Percentiles rank a stretch among this genome's conserved stretches.
Conservation (phyloP, 2,113 vertebrate species). For the Phoenicopterus ruber region DNA sequence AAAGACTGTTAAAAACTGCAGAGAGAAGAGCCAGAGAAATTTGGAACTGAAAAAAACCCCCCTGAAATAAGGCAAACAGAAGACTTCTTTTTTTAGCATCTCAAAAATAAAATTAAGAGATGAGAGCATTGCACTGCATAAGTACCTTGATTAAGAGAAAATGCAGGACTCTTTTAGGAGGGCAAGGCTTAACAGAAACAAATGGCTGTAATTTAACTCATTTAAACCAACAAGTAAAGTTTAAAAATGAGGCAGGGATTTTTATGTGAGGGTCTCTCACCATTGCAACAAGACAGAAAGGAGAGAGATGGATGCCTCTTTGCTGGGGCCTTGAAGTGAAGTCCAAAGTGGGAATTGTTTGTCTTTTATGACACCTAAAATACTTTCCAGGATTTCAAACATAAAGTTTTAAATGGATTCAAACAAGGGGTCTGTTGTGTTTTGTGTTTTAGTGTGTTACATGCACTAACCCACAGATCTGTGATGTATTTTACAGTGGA, state of each 20-base stretch:
- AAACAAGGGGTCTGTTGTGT: neutral
- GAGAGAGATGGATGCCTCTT: neutral
- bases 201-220: neutral
- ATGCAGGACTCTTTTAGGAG: neutral
- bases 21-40: neutral
- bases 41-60: neutral
- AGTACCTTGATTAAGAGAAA: neutral
- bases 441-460: neutral
- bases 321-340: neutral
- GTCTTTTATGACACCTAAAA: neutral
- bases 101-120: neutral
- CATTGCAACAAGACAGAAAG: neutral
- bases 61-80: neutral
- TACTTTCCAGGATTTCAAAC: neutral
- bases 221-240: neutral
- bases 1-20: neutral
- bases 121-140: neutral
- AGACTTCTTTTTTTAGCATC: neutral
- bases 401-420: neutral
- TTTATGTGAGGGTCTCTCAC: neutral
- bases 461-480: neutral
- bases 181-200: neutral
- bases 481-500: neutral
- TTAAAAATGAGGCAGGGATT: neutral
- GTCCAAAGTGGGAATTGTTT: neutral